Evolutionary conservation across 2,113 vertebrate species (phyloP).

Genomic region (Chunga burmeisteri): DNA sequence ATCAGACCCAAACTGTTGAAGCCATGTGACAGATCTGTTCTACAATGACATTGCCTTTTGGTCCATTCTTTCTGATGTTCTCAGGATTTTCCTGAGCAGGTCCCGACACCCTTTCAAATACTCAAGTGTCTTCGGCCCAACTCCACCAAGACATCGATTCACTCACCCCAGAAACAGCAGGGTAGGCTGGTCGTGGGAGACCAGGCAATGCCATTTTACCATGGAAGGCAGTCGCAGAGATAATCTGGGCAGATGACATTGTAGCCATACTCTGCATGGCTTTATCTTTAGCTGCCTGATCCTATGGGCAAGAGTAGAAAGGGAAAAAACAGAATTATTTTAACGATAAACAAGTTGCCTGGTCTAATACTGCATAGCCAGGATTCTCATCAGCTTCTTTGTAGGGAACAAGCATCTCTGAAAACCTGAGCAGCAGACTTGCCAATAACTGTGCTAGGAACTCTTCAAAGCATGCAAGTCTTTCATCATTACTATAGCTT

Average conservation of each 20-base stretch:
- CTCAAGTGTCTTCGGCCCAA: background rate
- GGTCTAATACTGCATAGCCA: background rate
- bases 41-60: background rate
- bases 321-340: background rate
- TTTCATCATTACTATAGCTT: background rate
- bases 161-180: constrained; percentile 89
- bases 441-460: background rate
- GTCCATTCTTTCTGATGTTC: background rate
- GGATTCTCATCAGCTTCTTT: background rate
- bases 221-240: constrained; percentile 92
- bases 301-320: constrained; percentile 73
- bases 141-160: background rate
- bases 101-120: background rate
- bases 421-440: background rate
- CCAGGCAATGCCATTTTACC: constrained; percentile 90
- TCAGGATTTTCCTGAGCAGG: background rate
- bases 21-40: background rate
- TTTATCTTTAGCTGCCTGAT: constrained; percentile 97
- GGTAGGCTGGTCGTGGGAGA: constrained; percentile 84
- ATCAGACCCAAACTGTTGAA: background rate
- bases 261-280: constrained; percentile 94
- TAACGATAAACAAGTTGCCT: background rate
- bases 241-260: constrained; percentile 96
- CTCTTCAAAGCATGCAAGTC: background rate
- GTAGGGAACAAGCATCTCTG: background rate